Evolutionary conservation across 2,797 vertebrate species (phyloP).

Genomic region (Holocentrus rufus): DNA sequence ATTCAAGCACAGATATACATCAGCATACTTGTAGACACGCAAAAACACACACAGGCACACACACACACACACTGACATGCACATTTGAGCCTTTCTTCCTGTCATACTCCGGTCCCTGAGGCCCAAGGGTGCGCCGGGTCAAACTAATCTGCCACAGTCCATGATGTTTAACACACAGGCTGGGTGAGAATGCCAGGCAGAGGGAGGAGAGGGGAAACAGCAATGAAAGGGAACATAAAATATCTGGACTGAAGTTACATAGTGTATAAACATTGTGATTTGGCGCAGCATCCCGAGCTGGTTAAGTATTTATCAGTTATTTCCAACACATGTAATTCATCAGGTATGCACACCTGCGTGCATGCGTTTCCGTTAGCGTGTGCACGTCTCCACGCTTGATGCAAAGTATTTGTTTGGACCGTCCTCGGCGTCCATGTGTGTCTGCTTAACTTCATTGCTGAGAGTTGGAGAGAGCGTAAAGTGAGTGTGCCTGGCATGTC

Average conservation of each 20-base stretch:
- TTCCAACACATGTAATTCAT: slow-evolving; percentile 24
- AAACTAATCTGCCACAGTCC: slow-evolving; percentile 65
- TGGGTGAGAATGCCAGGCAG: neutral
- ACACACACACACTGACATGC: slow-evolving; percentile 35
- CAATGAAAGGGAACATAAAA: neutral
- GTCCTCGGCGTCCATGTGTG: slow-evolving; percentile 30
- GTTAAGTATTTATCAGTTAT: neutral
- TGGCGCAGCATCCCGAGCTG: no score
- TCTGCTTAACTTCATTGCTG: slow-evolving; percentile 42
- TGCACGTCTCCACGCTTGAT: slow-evolving; percentile 27
- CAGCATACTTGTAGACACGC: neutral
- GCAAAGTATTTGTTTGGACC: slow-evolving; percentile 12
- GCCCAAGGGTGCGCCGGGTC: slow-evolving; percentile 57
- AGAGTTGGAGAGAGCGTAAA: slow-evolving; percentile 63
- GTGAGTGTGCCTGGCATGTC: slow-evolving; percentile 64
- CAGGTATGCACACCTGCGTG: neutral
- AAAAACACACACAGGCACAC: slow-evolving; percentile 36
- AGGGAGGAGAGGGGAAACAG: neutral
- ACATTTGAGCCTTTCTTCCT: slow-evolving; percentile 29
- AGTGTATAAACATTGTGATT: neutral
- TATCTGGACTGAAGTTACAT: neutral
- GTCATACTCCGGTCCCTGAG: slow-evolving; percentile 42
- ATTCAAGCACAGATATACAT: slow-evolving; percentile 2
- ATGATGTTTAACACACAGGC: slow-evolving; percentile 39
- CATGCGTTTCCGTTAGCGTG: slow-evolving; percentile 2